phyloP scores from a whole-genome alignment of 1,140 invertebrate species.

The Aporrectodea caliginosa region DNA sequence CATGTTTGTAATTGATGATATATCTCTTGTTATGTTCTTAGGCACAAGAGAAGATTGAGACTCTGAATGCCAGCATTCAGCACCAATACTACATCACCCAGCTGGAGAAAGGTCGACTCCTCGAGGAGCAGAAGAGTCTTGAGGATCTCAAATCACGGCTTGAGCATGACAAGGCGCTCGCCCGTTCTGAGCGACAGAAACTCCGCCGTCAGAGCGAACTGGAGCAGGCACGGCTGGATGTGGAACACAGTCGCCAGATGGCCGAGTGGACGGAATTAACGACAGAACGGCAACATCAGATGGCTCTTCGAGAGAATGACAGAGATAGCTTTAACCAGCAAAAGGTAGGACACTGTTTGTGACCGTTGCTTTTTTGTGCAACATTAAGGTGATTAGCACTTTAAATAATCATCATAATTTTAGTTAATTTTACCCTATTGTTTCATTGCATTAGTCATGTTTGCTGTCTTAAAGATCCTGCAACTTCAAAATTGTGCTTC shows the following conservation, averaged over 20 bases:
- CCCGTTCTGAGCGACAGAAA: slow-evolving; percentile 5
- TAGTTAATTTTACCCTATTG: too few species aligned
- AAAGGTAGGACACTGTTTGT: background rate
- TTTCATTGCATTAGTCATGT: background rate
- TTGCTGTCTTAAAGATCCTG: too few species aligned
- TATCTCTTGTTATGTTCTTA: background rate
- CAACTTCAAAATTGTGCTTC: too few species aligned
- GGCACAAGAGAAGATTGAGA: slow-evolving; percentile 12
- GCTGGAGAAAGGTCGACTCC: background rate
- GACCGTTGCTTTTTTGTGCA: too few species aligned
- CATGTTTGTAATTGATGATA: background rate
- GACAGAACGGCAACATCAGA: slow-evolving; percentile 13
- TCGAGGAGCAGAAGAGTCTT: slow-evolving; percentile 1
- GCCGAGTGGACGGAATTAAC: background rate
- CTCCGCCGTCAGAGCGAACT: background rate
- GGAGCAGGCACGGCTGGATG: background rate
- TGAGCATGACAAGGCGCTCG: slow-evolving; percentile 11
- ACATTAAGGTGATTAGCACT: too few species aligned
- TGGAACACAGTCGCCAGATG: slow-evolving; percentile 17
- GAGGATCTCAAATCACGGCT: background rate
- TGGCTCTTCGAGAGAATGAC: background rate
- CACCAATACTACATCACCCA: too few species aligned
- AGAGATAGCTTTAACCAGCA: background rate
- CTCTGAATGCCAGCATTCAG: background rate
- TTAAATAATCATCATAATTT: too few species aligned